A percentile compares a stretch with the other conserved stretches of the same genome.
These are phyloP conservation scores for Burhinus bistriatus DNA, from an alignment of 2,113 vertebrate species.

Conservation along the genomic window DNA sequence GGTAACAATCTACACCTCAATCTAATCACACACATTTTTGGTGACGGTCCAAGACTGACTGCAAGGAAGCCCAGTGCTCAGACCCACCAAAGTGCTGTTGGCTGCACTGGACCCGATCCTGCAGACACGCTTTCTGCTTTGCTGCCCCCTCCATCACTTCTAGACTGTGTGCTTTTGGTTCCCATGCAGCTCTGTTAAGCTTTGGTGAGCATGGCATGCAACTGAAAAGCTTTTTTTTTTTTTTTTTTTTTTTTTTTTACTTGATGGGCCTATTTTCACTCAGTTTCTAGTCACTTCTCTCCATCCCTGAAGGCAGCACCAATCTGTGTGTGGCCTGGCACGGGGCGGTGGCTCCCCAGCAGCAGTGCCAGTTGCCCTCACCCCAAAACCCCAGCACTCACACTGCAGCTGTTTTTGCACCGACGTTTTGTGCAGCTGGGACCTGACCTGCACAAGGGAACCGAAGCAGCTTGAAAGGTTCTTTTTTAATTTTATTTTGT, in stretches of 20 bases:
- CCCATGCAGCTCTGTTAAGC: accelerated
- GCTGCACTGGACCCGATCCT: not conserved
- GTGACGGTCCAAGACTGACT: not conserved
- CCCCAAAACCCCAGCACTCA: not conserved
- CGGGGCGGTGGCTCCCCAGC: not conserved
- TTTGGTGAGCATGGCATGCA: not conserved
- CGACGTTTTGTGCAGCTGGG: not conserved
- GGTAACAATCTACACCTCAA: not conserved
- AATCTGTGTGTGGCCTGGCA: not conserved
- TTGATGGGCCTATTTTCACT: not conserved
- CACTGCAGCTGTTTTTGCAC: not conserved
- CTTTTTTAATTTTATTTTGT: not conserved
- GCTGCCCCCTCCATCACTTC: not conserved
- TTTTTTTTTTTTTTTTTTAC: not conserved
- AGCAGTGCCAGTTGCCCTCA: not conserved
- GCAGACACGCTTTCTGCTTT: not conserved
- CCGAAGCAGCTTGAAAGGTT: not conserved
- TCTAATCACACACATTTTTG: not conserved
- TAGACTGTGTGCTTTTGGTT: accelerated
- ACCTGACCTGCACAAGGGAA: not conserved
- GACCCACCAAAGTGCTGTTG: not conserved
- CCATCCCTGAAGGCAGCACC: not conserved
- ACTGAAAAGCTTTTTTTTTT: not conserved
- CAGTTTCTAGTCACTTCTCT: not conserved
- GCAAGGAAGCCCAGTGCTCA: not conserved